Percentiles rank a stretch among this genome's conserved stretches.
Evolutionary conservation across 64 coral and sea anemone genomes (phyloP).

Genomic region (Exaiptasia diaphana): DNA sequence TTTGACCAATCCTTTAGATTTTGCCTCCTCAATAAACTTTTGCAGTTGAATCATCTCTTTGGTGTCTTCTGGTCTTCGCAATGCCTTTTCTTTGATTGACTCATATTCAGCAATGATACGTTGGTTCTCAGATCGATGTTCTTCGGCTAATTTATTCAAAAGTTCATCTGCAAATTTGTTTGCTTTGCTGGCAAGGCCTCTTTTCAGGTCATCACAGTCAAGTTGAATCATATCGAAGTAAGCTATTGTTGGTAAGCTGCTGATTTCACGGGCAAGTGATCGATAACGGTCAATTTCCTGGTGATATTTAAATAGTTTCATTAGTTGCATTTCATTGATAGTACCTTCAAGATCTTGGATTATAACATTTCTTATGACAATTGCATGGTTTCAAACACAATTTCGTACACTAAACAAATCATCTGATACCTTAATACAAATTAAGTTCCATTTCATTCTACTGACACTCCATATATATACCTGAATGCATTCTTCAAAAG

Average conservation of each 20-base stretch:
- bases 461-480: conserved; percentile 12
- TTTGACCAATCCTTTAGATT: conserved; percentile 73
- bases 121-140: conserved; percentile 88
- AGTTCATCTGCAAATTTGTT: conserved; percentile 91
- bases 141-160: conserved; percentile 76
- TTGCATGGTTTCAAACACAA: too few species aligned
- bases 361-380: too few species aligned
- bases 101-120: conserved; percentile 95
- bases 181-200: conserved; percentile 86
- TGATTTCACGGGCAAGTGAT: conserved; percentile 87
- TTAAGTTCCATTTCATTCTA: background rate
- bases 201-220: conserved; percentile 97
- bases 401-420: too few species aligned
- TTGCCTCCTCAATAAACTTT: conserved; percentile 89
- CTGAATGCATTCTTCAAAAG: conserved; percentile 96
- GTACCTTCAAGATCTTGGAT: too few species aligned
- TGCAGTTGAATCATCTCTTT: conserved; percentile 97
- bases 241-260: conserved; percentile 68
- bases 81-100: conserved; percentile 68
- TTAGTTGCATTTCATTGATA: background rate
- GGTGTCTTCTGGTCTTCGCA: conserved; percentile 88
- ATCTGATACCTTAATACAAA: too few species aligned
- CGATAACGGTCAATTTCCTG: conserved; percentile 92
- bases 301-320: conserved; percentile 1
- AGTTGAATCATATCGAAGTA: conserved; percentile 98